Conservation (phyloP, 1,140 invertebrate species). For the Drosophila varians region DNA sequence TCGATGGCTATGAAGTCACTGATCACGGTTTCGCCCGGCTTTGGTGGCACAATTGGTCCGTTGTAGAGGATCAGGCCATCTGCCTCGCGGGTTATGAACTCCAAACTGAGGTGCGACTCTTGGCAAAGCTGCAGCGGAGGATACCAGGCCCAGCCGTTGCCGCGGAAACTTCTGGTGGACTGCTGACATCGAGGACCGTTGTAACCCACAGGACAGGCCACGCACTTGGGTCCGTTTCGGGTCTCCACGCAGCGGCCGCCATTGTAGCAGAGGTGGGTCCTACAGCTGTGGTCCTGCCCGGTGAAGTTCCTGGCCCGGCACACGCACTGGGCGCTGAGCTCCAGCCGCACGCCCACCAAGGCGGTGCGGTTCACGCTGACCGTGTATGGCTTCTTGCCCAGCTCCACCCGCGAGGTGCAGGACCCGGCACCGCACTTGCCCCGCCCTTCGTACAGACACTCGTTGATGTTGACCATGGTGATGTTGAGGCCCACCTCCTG, state of each 20-base stretch:
- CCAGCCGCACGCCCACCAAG: conserved; percentile 87
- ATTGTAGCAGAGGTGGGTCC: conserved; percentile 87
- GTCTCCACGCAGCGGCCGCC: conserved; percentile 87
- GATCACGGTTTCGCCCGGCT: conserved; percentile 84
- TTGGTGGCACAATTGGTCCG: conserved; percentile 87
- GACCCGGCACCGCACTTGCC: conserved; percentile 86
- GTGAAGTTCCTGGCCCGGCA: conserved; percentile 86
- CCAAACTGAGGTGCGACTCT: conserved; percentile 88
- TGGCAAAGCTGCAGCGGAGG: conserved; percentile 88
- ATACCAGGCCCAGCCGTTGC: conserved; percentile 88
- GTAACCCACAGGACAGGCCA: conserved; percentile 86
- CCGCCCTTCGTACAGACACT: conserved; percentile 85
- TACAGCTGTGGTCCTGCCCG: conserved; percentile 85
- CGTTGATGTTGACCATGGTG: conserved; percentile 89
- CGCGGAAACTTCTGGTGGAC: conserved; percentile 87
- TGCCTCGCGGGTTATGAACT: conserved; percentile 87
- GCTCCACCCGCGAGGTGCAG: conserved; percentile 87
- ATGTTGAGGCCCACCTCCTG: conserved; percentile 87
- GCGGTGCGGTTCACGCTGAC: conserved; percentile 90
- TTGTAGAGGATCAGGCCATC: conserved; percentile 89
- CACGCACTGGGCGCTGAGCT: conserved; percentile 85
- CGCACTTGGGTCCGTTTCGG: conserved; percentile 86
- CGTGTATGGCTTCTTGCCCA: conserved; percentile 87
- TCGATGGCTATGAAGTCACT: conserved; percentile 89
- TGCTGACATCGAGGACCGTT: conserved; percentile 89